Percentiles rank a stretch among this genome's conserved stretches.
Conservation (phyloP, 2,797 vertebrate genomes). For the Amniataba percoides region DNA sequence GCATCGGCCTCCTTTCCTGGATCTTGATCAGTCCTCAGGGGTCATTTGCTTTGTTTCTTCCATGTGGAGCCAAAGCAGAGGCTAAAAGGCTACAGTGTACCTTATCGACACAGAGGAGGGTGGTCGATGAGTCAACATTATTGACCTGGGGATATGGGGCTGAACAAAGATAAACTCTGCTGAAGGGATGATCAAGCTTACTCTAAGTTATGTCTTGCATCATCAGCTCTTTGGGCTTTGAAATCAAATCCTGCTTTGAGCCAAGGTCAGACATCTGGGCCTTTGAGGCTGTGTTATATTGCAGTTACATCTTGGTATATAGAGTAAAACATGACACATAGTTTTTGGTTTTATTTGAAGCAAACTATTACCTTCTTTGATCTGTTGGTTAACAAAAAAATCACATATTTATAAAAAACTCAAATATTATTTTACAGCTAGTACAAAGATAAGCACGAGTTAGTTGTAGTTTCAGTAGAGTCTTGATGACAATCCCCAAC, state of each 20-base stretch:
- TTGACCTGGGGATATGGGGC: conserved; percentile 72
- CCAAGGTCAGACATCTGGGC: conserved; percentile 65
- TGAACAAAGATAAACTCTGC: conserved; percentile 73
- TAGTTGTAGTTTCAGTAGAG: background rate
- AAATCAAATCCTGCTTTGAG: conserved; percentile 66
- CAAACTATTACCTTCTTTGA: background rate
- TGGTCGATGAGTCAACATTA: conserved; percentile 75
- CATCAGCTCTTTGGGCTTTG: conserved; percentile 71
- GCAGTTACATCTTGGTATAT: conserved; percentile 12
- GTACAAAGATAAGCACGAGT: background rate
- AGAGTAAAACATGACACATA: conserved; percentile 1
- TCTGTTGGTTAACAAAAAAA: background rate
- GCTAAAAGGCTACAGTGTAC: conserved; percentile 62
- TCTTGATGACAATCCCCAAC: background rate
- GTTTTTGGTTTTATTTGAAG: background rate
- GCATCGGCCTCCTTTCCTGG: conserved; percentile 31
- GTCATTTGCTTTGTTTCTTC: conserved; percentile 55
- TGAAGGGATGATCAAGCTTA: conserved; percentile 74
- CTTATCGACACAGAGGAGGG: conserved; percentile 66
- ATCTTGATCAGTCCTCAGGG: conserved; percentile 48
- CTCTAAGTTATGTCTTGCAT: conserved; percentile 69
- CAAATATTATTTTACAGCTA: background rate
- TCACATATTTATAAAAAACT: background rate
- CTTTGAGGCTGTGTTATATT: conserved; percentile 34
- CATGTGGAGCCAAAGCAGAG: conserved; percentile 50